Conservation (phyloP, 2,113 vertebrate genomes). For the Sphaerodactylus townsendi region DNA sequence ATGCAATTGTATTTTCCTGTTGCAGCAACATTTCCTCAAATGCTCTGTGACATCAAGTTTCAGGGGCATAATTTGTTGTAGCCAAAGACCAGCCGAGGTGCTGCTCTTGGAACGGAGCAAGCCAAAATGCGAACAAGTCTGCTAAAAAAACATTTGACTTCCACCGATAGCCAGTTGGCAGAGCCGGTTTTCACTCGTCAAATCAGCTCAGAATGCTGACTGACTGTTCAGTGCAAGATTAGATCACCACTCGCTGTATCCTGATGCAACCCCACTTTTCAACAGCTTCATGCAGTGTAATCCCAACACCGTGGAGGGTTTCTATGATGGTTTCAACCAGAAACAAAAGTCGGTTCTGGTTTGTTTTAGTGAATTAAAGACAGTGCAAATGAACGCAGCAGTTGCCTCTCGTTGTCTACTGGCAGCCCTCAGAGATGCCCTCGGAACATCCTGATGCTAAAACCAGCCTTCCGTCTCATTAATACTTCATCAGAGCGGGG, state of each 20-base stretch:
- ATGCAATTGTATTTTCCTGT: background rate
- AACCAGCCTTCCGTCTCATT: conserved; percentile 12
- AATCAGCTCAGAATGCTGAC: background rate
- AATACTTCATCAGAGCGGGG: background rate
- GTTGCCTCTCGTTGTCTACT: background rate
- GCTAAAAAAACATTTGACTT: background rate
- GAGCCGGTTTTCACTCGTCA: background rate
- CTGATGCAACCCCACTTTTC: background rate
- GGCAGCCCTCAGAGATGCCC: background rate
- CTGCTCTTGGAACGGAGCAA: background rate
- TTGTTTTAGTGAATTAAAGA: background rate
- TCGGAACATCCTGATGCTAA: background rate
- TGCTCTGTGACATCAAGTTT: background rate
- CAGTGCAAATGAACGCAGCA: background rate
- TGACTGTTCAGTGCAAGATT: background rate
- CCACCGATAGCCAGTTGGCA: background rate
- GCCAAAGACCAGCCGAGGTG: too few species aligned
- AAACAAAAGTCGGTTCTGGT: background rate
- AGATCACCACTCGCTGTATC: too few species aligned
- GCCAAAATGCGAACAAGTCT: background rate
- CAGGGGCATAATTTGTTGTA: background rate
- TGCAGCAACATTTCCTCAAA: background rate
- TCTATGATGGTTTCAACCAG: background rate
- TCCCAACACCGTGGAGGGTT: background rate
- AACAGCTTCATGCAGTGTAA: background rate